Conservation (phyloP, 2,888 invertebrate species). For the Drosophila mulleri region DNA sequence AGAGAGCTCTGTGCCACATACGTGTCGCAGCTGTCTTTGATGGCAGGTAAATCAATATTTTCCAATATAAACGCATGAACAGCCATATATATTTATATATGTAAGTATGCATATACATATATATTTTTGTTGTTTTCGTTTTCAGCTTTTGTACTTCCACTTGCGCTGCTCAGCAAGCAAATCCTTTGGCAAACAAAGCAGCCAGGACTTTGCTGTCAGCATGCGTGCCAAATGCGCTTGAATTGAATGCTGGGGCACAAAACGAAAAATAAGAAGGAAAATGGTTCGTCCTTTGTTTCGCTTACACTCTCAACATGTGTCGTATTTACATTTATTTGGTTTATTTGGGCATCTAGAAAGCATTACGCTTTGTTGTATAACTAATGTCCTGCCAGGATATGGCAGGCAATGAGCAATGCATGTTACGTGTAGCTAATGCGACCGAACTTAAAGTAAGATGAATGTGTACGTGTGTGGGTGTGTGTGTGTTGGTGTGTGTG, state of each 20-base stretch:
- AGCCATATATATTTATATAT: constrained; percentile 41
- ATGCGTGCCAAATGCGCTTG: constrained; percentile 53
- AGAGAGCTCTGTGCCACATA: constrained; percentile 10
- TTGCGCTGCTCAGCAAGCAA: constrained; percentile 30
- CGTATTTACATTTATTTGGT: constrained; percentile 48
- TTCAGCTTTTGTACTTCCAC: constrained; percentile 19
- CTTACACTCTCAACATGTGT: constrained; percentile 12
- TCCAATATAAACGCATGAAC: constrained; percentile 74
- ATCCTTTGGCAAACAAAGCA: constrained; percentile 62
- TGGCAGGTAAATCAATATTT: constrained; percentile 80
- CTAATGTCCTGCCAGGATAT: constrained; percentile 28
- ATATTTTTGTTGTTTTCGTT: constrained; percentile 4
- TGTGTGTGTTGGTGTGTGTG: constrained; percentile 1
- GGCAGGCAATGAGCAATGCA: constrained; percentile 23
- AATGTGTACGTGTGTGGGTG: constrained; percentile 22
- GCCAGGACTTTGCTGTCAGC: constrained; percentile 34
- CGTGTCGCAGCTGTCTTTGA: constrained; percentile 71
- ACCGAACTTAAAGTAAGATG: constrained; percentile 30
- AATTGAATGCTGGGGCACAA: constrained; percentile 19
- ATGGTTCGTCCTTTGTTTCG: constrained; percentile 45
- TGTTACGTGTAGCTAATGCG: constrained; percentile 19
- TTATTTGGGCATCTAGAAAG: constrained; percentile 47
- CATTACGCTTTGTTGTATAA: constrained; percentile 25
- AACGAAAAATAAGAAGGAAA: constrained; percentile 26
- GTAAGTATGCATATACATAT: constrained; percentile 10